These are phyloP conservation scores for Hippopotamus amphibius DNA, from an alignment of 2,113 vertebrate species.

Conservation along the genomic window DNA sequence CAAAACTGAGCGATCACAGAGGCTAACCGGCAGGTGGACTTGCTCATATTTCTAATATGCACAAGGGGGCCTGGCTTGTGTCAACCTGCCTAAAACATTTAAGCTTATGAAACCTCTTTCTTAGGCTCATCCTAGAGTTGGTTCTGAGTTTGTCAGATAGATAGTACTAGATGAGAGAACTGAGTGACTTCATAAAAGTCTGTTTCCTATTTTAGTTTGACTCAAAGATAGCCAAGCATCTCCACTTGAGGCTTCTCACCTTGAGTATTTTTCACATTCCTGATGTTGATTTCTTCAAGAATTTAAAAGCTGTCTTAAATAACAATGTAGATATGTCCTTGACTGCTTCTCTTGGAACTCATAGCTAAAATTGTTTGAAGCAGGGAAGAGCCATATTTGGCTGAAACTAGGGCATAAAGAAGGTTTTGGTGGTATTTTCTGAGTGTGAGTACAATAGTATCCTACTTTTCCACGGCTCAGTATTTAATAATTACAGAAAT, in stretches of 20 bases:
- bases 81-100: not conserved
- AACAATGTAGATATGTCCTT: not conserved
- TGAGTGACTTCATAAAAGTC: not conserved
- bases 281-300: slow-evolving; percentile 10
- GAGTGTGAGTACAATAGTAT: slow-evolving; percentile 18
- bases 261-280: not conserved
- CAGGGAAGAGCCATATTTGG: slow-evolving; percentile 64
- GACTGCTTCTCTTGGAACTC: slow-evolving; percentile 16
- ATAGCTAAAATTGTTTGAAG: slow-evolving; percentile 2
- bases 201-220: slow-evolving; percentile 32
- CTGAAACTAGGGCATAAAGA: slow-evolving; percentile 16
- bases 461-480: slow-evolving; percentile 10
- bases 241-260: slow-evolving; percentile 1
- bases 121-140: not conserved
- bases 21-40: not conserved
- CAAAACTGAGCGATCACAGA: not conserved
- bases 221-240: not conserved
- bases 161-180: not conserved
- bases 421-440: slow-evolving; percentile 53
- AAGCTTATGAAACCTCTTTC: not conserved
- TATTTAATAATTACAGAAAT: slow-evolving; percentile 51
- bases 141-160: slow-evolving; percentile 27
- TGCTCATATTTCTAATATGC: not conserved
- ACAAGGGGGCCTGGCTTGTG: not conserved
- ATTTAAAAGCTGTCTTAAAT: slow-evolving; percentile 44